Evolutionary conservation across 2,888 invertebrate genomes (phyloP).

Genomic region (Ennomos fuscantarius): DNA sequence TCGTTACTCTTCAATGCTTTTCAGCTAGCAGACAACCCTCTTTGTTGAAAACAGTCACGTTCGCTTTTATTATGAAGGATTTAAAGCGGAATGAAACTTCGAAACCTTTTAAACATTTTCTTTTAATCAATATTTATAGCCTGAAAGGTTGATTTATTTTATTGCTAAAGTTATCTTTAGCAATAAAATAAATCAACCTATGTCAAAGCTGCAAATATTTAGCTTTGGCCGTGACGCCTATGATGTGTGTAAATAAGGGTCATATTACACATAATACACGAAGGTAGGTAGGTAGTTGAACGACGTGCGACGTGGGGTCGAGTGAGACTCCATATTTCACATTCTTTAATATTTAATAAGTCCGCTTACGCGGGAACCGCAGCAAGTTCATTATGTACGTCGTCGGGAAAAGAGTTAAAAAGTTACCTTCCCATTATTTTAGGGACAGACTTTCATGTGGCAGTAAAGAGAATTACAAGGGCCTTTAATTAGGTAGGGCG

Average conservation of each 20-base stretch:
- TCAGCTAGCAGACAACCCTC: conserved; percentile 1
- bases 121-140: conserved; percentile 22
- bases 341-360: conserved; percentile 28
- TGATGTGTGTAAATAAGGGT: not conserved
- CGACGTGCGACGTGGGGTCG: not conserved
- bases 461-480: conserved; percentile 34
- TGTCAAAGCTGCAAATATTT: conserved; percentile 4
- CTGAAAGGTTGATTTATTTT: no score
- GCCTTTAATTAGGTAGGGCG: conserved; percentile 34
- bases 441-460: conserved; percentile 37
- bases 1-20: conserved; percentile 6
- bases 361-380: conserved; percentile 16
- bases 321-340: conserved; percentile 16
- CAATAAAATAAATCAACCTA: conserved; percentile 2
- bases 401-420: conserved; percentile 34
- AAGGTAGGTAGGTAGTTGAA: not conserved
- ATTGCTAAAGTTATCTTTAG: no score
- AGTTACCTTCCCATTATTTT: conserved; percentile 32
- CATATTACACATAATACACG: not conserved
- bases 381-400: conserved; percentile 6
- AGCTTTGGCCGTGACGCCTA: no score
- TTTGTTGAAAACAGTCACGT: conserved; percentile 32
- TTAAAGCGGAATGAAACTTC: conserved; percentile 23
- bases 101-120: conserved; percentile 7
- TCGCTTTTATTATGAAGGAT: conserved; percentile 19